Evolutionary conservation across 2,888 invertebrate species (phyloP).

Genomic region (Diachrysia chrysitis): DNA sequence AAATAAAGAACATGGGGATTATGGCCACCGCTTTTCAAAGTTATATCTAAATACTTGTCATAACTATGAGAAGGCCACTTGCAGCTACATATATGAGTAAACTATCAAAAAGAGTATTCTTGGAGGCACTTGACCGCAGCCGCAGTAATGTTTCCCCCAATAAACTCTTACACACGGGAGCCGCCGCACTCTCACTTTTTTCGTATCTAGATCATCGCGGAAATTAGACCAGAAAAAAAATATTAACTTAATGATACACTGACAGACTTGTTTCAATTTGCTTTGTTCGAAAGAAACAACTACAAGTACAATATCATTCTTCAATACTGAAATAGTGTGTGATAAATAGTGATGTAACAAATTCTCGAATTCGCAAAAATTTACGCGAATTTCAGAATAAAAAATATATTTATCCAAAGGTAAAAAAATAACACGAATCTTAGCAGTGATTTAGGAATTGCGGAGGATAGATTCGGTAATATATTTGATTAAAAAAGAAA

Average conservation of each 20-base stretch:
- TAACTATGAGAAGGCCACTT: background rate
- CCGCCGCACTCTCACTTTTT: conserved; percentile 55
- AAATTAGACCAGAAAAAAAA: conserved; percentile 59
- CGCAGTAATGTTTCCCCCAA: conserved; percentile 42
- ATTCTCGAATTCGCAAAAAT: background rate
- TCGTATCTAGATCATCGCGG: conserved; percentile 42
- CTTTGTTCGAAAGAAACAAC: conserved; percentile 24
- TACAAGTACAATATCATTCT: conserved; percentile 14
- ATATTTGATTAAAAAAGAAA: background rate
- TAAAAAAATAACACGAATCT: no score
- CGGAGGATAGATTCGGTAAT: background rate
- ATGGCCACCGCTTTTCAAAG: background rate
- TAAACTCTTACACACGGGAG: conserved; percentile 50
- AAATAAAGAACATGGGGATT: no score
- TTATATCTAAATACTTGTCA: background rate
- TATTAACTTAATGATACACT: conserved; percentile 41
- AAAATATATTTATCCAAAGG: no score
- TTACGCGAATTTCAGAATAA: background rate
- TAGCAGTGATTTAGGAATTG: no score
- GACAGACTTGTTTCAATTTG: conserved; percentile 27
- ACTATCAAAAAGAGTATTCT: conserved; percentile 15
- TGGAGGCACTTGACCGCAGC: background rate
- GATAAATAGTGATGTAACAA: background rate
- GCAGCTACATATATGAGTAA: background rate
- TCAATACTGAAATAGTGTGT: background rate